phyloP scores from a whole-genome alignment of 2,797 vertebrate species.

The Myoxocephalus aenaeus region DNA sequence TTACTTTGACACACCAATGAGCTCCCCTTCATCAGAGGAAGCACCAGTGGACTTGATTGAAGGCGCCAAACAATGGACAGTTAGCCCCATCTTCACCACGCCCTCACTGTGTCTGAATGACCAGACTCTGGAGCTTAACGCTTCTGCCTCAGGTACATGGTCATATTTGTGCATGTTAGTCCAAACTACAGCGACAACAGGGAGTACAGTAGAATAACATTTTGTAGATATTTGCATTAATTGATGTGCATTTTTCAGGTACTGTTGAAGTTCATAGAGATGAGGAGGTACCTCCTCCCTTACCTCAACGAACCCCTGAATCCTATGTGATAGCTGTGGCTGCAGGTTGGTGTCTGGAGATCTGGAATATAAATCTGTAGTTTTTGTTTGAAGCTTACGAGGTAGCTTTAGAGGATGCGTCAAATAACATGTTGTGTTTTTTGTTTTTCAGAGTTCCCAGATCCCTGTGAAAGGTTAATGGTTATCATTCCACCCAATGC shows the following conservation, averaged over 20 bases:
- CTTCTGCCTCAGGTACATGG: slow-evolving; percentile 60
- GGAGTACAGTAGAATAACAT: neutral
- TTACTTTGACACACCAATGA: slow-evolving; percentile 75
- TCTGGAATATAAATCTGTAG: neutral
- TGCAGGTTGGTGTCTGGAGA: slow-evolving; percentile 77
- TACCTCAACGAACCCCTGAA: slow-evolving; percentile 93
- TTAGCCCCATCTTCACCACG: slow-evolving; percentile 13
- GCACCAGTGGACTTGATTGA: neutral
- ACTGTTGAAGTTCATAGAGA: slow-evolving; percentile 43
- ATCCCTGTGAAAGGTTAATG: slow-evolving; percentile 41
- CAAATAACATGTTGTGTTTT: neutral
- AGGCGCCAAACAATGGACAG: slow-evolving; percentile 24
- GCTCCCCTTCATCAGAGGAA: slow-evolving; percentile 34
- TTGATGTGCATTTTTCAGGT: slow-evolving; percentile 41
- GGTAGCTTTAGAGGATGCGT: neutral
- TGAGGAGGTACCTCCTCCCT: slow-evolving; percentile 89
- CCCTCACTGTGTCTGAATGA: slow-evolving; percentile 64
- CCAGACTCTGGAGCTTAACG: slow-evolving; percentile 38
- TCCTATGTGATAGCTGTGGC: slow-evolving; percentile 87
- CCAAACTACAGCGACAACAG: neutral
- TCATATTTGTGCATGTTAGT: neutral
- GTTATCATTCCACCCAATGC: slow-evolving; percentile 64
- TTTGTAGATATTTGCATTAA: slow-evolving; percentile 6
- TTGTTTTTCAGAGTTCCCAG: slow-evolving; percentile 50
- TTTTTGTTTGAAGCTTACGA: neutral